Base-by-base conservation (phyloP, 2,797 vertebrate species). In the Sebastes flavidus region DNA sequence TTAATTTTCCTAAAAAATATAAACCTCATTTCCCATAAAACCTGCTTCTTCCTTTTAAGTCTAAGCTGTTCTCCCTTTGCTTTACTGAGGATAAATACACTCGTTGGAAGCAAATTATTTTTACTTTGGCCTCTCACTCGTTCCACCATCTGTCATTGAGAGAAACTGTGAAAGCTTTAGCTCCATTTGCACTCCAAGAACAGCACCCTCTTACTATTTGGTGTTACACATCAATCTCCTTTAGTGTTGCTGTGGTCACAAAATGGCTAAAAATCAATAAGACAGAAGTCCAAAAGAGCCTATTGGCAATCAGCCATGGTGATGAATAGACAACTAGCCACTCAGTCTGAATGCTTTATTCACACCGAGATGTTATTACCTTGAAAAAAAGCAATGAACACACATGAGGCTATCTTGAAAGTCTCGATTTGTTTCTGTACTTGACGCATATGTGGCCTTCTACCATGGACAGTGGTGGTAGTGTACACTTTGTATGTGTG, bases 261-360 rank as follows among this genome's bases (percentile, higher is more conserved):
- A 87, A 91, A 85, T 82, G 76, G 65, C 84, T 69, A 75, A 81
- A 89, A 92, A 86, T 92, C 90, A 87, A 91, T 91, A 65, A 46
- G 76, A 83, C 68, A 83, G 65, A 88, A 87, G 71, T 88, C 71
- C 65, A 82, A 84, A 88, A 89, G 72, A 81, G 81, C 82, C 83
- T 38, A 29, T 52, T 86, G 83, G 83, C 80, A 78, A 89, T 87
- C 69, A 70, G 88, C 84, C 84, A 80, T 16, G 14, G 77, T 83
- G 80, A 89, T 84, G 74, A 90, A 90, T 82, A 76, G 73, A 85
- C 56, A 62, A 82, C 59, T 42, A 68, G 65, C 71, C 38, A 60
- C 72, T 84, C 32, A 30, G 76, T 80, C 29, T 78, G 22, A 5
- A 74, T 71, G 62, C 38, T 74, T 82, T 72, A 79, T 77, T 85